Evolutionary conservation across 2,113 vertebrate species (phyloP), one percentile per base, ranked within the genome.

Genomic region (Ptilonorhynchus violaceus): DNA sequence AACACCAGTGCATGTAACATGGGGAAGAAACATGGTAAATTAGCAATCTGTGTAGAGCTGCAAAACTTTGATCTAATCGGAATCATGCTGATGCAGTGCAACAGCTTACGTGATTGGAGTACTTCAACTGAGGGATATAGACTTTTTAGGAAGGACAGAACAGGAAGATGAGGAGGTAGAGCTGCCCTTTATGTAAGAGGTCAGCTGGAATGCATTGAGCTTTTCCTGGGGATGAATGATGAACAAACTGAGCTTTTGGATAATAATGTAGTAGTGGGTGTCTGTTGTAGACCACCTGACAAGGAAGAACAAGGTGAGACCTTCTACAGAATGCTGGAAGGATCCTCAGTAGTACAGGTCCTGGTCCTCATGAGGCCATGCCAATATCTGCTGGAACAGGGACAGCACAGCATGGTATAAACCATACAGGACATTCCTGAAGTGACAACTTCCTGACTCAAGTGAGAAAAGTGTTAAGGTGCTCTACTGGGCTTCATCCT

Each of bases 31-130:
- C 7, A 37, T 1, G 1, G 8, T 15, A 49, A 83, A 62, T 39
- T n/a, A 56, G n/a, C 0, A 0, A 27, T 68, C 44, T 42, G 1
- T n/a, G 23, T 68, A 52, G 37, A 53, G 28, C 31, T 49, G 11
- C 13, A 81, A 22, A 9, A 44, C 12, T 44, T 63, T 33, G 25
- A 16, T 41, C 47, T 81, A 44, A 10, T 8, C 59, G 35, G 62
- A 60, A 60, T 46, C 30, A 66, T 0, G 1, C 3, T 35, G 27
- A 44, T 23, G 10, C 18, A 44, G 28, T 44, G 42, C 31, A 42
- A 44, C 19, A 18, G 5, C 7, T 80, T 16, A 39, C 7, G 28
- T 27, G 18, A 30, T 9, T 95, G 11, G 6, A 67, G 9, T 35
- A 27, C 7, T 67, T 16, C 7, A 62, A 3, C 30, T 50, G 31